Evolutionary conservation across 2,113 vertebrate genomes (phyloP), one percentile per base, ranked within the genome.

Genomic region (Leiothrix lutea): DNA sequence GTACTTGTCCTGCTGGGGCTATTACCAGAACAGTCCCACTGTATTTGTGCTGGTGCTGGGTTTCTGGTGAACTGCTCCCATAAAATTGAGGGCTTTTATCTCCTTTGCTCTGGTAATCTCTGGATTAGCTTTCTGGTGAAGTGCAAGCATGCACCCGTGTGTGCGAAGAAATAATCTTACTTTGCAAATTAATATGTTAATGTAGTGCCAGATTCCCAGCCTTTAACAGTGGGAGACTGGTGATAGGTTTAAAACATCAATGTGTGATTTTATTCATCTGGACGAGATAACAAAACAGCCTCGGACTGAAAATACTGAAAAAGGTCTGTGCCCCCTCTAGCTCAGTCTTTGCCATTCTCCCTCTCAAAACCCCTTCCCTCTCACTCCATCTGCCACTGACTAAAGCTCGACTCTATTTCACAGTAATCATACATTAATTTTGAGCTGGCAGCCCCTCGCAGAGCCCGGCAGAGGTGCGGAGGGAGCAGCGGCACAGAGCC

Each of bases 401-500:
- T 78, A 80, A 89, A 95, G 88, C 94, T 51, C 48, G 28, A 64
- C 88, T 95, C 75, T 4, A 1, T 94, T 94, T 95, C 93, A 38
- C 75, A 73, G 92, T 86, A 88, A 88, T 83, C 81, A 58, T 23
- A 78, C 79, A 64, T 93, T 91, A 96, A 72, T 95, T 95, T 90
- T 0, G 77, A 96, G 94, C 40, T 38, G 26, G 93, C 96, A 96
- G 95, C 95, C 95, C 97, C 92, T 96, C 5, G 45, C 96, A 95
- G 95, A 94, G 89, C 77, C 80, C n/a, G 95, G 94, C 94, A 93
- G 97, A 87, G 94, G 94, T 96, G 96, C 78, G 38, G 95, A 86
- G 97, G 87, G 95, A 96, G 93, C 84, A 61, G 97, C 92, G 84
- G 96, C 95, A 88, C 96, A 38, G 96, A 91, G 92, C 97, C 98